Evolutionary conservation across 2,797 vertebrate genomes (phyloP), one percentile per base, ranked within the genome.

Genomic region (Falco berigora): DNA sequence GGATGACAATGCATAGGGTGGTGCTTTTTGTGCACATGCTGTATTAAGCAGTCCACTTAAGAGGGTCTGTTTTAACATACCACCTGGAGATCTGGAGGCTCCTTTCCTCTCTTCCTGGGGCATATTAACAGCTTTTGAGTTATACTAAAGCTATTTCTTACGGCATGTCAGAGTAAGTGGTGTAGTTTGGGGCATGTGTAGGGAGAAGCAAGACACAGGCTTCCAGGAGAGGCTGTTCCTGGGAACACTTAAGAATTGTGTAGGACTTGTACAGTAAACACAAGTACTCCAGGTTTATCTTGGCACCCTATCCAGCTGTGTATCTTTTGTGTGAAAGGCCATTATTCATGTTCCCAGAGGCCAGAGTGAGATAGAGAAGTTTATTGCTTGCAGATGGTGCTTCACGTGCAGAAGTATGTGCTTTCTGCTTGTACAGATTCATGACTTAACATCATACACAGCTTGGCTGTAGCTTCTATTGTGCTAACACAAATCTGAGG

Each of bases 361-460:
- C 73, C 93, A 92, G 74, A 88, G 58, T 40, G 82, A 79, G 86
- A 90, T 15, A 74, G 55, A 61, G 63, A 69, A 44, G 46, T 88
- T 90, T 93, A 74, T 47, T 92, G 38, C 63, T 92, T 93, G 80
- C 90, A 95, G 92, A 44, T 88, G 67, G 55, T 94, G 53, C 59
- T 89, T 95, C 56, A n/a, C 44, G 24, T 63, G 80, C 80, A 91
- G 58, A 86, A 92, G 34, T 56, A 36, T 0, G 8, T 50, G 16
- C n/a, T 80, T 91, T 93, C 50, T 93, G n/a, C 63, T 86, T n/a
- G 6, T 63, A 15, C 25, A 21, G 24, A 17, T 84, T 9, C 0
- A 1, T 8, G 40, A 36, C 23, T 44, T 56, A 30, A 77, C 24
- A 9, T 63, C 18, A 77, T 76, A 8, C 1, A 2, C 32, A 25